Percentiles rank a stretch among this genome's conserved stretches.
These are phyloP conservation scores for Porites australiensis DNA, from an alignment of 64 coral and sea anemone genomes.

Conservation along the genomic window DNA sequence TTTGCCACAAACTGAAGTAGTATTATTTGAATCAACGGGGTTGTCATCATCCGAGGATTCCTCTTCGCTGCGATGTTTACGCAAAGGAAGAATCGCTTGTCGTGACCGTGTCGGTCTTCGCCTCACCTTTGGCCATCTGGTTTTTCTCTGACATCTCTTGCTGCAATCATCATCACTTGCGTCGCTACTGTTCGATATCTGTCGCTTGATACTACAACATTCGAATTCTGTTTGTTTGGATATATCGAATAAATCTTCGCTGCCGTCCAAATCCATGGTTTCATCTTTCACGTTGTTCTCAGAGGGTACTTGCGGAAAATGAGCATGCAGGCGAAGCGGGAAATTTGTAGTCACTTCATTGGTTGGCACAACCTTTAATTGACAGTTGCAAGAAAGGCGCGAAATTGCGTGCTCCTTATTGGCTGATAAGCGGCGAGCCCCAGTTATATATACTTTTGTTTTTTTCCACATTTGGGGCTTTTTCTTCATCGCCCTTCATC, in stretches of 20 bases:
- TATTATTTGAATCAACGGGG: conserved; percentile 6
- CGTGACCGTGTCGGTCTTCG: conserved; percentile 15
- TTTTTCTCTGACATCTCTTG: not conserved
- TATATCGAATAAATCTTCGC: not conserved
- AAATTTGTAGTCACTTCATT: conserved; percentile 36
- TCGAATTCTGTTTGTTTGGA: conserved; percentile 8
- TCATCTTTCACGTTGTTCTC: not conserved
- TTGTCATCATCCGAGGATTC: conserved; percentile 17
- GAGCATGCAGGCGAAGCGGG: not conserved
- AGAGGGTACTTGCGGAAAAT: not conserved
- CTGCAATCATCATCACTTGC: conserved; percentile 14
- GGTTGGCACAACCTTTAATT: conserved; percentile 32
- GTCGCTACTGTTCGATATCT: conserved; percentile 25
- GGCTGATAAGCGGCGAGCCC: not conserved
- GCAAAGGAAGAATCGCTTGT: conserved; percentile 12
- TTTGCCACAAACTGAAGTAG: conserved; percentile 21
- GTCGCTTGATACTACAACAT: conserved; percentile 23
- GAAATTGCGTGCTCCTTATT: conserved; percentile 21
- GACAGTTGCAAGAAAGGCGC: conserved; percentile 25
- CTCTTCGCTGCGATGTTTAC: conserved; percentile 18
- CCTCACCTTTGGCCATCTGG: conserved; percentile 5
- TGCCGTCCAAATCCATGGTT: conserved; percentile 2
- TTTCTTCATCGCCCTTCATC: conserved; percentile 3
- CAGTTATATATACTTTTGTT: not conserved
- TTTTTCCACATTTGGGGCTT: not conserved